These are phyloP conservation scores for Galleria mellonella DNA, from an alignment of 1,140 invertebrate genomes.

Conservation along the genomic window DNA sequence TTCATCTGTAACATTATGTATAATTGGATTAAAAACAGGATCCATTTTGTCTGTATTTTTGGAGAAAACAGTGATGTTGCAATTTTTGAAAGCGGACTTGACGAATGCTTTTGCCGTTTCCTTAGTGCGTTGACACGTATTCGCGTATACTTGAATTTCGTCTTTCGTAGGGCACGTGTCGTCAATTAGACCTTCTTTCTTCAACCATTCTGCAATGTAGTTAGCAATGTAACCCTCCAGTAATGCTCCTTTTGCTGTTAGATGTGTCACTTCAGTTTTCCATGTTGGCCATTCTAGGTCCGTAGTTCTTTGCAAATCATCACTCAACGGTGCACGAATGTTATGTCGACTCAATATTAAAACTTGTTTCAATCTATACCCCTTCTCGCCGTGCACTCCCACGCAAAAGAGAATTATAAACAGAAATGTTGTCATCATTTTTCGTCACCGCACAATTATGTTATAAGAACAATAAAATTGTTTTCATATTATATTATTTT, in stretches of 20 bases:
- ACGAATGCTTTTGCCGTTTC: conserved; percentile 44
- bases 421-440: too few relatives aligned
- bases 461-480: too few relatives aligned
- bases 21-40: conserved; percentile 42
- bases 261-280: conserved; percentile 19
- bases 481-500: too few relatives aligned
- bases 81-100: conserved; percentile 35
- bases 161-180: conserved; percentile 28
- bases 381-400: too few relatives aligned
- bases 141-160: conserved; percentile 38
- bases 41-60: conserved; percentile 31
- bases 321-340: conserved; percentile 41
- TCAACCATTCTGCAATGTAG: conserved; percentile 32
- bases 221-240: conserved; percentile 39
- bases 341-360: conserved; percentile 53
- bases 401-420: too few relatives aligned
- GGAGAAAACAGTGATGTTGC: conserved; percentile 29
- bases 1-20: conserved; percentile 25
- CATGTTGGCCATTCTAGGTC: conserved; percentile 30
- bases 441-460: too few relatives aligned
- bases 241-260: conserved; percentile 36
- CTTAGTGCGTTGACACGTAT: conserved; percentile 38
- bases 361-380: conserved; percentile 33
- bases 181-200: conserved; percentile 23
- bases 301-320: conserved; percentile 26